phyloP scores from a whole-genome alignment of 2,113 vertebrate species.

The Ranitomeya imitator region DNA sequence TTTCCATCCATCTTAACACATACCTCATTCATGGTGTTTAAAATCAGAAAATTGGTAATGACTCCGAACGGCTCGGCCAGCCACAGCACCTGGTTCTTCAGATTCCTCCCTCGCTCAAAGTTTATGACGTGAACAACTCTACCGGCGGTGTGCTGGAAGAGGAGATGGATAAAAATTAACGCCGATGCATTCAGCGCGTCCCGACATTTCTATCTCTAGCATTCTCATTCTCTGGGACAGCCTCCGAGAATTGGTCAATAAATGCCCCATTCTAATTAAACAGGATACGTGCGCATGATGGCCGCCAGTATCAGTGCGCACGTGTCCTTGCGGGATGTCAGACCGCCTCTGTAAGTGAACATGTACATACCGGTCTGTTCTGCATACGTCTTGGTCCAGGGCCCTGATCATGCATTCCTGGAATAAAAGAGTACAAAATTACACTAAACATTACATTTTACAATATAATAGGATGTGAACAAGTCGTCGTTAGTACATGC shows the following conservation, averaged over 20 bases:
- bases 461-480: no score
- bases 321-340: no score
- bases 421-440: not conserved
- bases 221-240: no score
- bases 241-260: no score
- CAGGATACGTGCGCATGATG: no score
- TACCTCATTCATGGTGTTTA: slow-evolving; percentile 83
- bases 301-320: no score
- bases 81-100: slow-evolving; percentile 76
- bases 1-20: not conserved
- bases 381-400: slow-evolving; percentile 79
- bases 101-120: slow-evolving; percentile 80
- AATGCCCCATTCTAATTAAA: no score
- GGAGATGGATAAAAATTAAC: no score
- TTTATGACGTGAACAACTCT: slow-evolving; percentile 83
- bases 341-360: not conserved
- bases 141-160: slow-evolving; percentile 71
- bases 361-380: slow-evolving; percentile 77
- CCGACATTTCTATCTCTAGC: no score
- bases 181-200: no score
- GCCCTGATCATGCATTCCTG: not conserved
- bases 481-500: no score
- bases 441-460: no score
- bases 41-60: slow-evolving; percentile 77
- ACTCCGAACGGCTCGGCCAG: slow-evolving; percentile 79